These are phyloP conservation scores for Euclidia mi DNA, from an alignment of 2,888 invertebrate genomes.

Conservation along the genomic window DNA sequence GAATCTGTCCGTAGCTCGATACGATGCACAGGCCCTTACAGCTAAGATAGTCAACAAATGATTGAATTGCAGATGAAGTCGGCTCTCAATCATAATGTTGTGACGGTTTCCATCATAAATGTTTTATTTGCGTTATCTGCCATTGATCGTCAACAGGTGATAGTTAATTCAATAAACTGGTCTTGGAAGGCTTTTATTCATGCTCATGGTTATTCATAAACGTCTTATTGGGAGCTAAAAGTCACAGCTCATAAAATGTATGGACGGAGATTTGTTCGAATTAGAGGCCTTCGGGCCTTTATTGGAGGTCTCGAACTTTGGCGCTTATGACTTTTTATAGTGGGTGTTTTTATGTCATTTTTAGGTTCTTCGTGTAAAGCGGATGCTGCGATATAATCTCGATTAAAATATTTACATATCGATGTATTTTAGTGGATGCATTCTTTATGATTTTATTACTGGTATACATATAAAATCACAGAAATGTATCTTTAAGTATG, in stretches of 20 bases:
- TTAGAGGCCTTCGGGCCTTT: not conserved
- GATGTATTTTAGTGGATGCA: too few species aligned
- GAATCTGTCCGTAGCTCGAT: too few species aligned
- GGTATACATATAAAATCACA: too few species aligned
- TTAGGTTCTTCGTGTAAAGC: too few species aligned
- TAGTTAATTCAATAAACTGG: constrained; percentile 54
- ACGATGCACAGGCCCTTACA: constrained; percentile 35
- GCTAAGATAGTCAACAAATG: constrained; percentile 29
- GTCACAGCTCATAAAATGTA: constrained; percentile 35
- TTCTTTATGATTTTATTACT: too few species aligned
- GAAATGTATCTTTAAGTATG: too few species aligned
- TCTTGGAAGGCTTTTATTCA: constrained; percentile 43
- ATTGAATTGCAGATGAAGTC: constrained; percentile 62
- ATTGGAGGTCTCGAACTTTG: not conserved
- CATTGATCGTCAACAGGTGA: constrained; percentile 54
- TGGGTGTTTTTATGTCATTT: too few species aligned
- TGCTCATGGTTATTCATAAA: constrained; percentile 41
- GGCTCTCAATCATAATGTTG: constrained; percentile 57
- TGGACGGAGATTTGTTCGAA: not conserved
- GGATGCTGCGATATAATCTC: too few species aligned
- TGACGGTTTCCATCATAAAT: constrained; percentile 62
- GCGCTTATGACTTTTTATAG: too few species aligned
- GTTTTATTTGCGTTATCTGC: constrained; percentile 63
- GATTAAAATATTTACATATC: too few species aligned
- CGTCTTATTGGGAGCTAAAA: constrained; percentile 41